Conservation (phyloP, 2,113 vertebrate genomes). For the Cyprinodon brontotheroides region DNA sequence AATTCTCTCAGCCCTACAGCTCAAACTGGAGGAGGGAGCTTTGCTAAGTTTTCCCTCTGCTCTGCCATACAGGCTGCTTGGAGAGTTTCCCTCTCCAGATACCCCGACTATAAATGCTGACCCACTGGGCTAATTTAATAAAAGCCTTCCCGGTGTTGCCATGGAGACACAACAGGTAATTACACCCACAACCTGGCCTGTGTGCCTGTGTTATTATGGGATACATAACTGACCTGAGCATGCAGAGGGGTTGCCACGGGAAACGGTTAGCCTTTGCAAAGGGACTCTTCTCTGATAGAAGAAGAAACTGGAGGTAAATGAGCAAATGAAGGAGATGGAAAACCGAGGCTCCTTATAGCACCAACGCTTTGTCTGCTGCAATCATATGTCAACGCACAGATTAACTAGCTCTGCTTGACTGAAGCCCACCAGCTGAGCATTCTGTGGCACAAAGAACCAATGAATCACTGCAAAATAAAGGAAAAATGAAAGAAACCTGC, state of each 20-base stretch:
- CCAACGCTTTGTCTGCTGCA: neutral
- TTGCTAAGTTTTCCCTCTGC: constrained; percentile 20
- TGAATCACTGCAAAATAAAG: constrained; percentile 24
- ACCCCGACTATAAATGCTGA: constrained; percentile 55
- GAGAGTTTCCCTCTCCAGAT: constrained; percentile 50
- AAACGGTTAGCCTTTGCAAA: constrained; percentile 48
- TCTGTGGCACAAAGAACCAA: constrained; percentile 19
- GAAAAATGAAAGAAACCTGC: constrained; percentile 12
- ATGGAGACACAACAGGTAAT: constrained; percentile 68
- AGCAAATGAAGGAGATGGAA: constrained; percentile 31
- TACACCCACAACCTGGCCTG: constrained; percentile 54
- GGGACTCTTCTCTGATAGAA: constrained; percentile 34
- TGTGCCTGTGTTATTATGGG: constrained; percentile 59
- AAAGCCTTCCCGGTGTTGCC: constrained; percentile 64
- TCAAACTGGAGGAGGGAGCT: constrained; percentile 29
- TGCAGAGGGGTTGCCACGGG: constrained; percentile 55
- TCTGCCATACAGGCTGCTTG: constrained; percentile 45
- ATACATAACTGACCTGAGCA: constrained; percentile 54
- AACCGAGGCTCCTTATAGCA: constrained; percentile 6
- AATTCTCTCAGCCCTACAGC: neutral
- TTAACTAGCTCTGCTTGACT: neutral
- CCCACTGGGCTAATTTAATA: constrained; percentile 77
- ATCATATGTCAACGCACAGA: neutral
- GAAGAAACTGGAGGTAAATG: constrained; percentile 36
- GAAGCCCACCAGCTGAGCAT: constrained; percentile 1